Base-by-base conservation (phyloP, 37 sponge, comb jelly and placozoan genomes). In the Cliona cf. orientalis region DNA sequence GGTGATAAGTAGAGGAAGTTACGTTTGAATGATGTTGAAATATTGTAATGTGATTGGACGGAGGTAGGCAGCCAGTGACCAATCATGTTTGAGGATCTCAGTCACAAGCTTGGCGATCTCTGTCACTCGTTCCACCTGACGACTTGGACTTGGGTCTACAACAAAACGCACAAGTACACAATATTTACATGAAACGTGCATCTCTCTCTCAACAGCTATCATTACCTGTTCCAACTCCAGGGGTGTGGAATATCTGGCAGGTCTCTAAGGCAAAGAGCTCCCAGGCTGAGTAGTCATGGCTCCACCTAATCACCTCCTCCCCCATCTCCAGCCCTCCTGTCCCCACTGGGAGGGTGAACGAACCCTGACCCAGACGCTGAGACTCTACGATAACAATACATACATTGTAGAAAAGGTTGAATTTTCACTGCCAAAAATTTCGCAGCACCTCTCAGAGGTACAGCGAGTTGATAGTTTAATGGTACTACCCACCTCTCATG, bases 271-370 rank as follows among this genome's bases (percentile, higher is more conserved):
- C 38, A 33, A 93, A 78, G 33, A 75, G 43, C 56, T 89, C 81
- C 94, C 90, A 89, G 0, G 66, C 94, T 23, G 94, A 93, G 61
- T 74, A 89, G 22, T 29, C 7, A 26, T 53, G 34, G 1, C 22
- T 31, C 94, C 94, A 93, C 44, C 82, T 56, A 1, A 93, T 65
- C 19, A 77, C 42, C 42, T 75, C 32, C 70, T 29, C 66, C 14
- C 17, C 29, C 0, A 21, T 35, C 66, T 77, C 71, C 41, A 61
- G 72, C 25, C 78, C 81, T 12, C 23, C 37, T 0, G 66, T 71
- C 0, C 83, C 84, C 21, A 25, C 22, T 0, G 73, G 64, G 0
- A 83, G 41, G 23, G 66, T 37, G 25, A 83, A 32, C 1, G 45
- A 40, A n/a, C 63, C 66, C 19, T 42, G 21, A 19, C 84, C 84